Conservation (phyloP, 2,113 vertebrate genomes). For the Syngnathus floridae region DNA sequence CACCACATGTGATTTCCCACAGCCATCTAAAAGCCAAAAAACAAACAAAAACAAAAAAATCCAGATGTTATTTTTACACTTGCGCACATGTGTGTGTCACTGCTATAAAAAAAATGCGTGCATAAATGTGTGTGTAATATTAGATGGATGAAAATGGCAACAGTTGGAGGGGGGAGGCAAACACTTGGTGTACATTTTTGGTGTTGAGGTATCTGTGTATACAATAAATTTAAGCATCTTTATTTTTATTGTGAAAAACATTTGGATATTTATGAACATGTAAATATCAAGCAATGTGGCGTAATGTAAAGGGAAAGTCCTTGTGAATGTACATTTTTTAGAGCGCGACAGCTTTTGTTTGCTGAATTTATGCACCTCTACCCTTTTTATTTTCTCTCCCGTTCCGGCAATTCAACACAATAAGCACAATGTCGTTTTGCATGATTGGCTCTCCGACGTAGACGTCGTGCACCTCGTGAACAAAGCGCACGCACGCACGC, state of each 20-base stretch:
- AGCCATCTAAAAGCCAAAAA: constrained; percentile 18
- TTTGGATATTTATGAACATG: constrained; percentile 67
- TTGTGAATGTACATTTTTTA: constrained; percentile 59
- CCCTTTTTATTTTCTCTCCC: background rate
- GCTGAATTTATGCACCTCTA: background rate
- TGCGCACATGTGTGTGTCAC: constrained; percentile 45
- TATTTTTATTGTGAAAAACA: constrained; percentile 67
- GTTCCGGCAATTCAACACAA: constrained; percentile 23
- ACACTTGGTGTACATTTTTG: constrained; percentile 57
- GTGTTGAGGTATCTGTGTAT: constrained; percentile 62
- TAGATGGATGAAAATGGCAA: constrained; percentile 13
- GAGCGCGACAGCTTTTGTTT: constrained; percentile 25
- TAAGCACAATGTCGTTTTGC: constrained; percentile 38
- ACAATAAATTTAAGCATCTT: constrained; percentile 66
- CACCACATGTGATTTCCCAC: constrained; percentile 31
- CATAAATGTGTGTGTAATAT: constrained; percentile 25
- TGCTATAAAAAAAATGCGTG: constrained; percentile 5
- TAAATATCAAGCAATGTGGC: constrained; percentile 58
- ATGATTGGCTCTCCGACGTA: constrained; percentile 31
- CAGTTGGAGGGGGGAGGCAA: constrained; percentile 12
- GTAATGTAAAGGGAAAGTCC: constrained; percentile 3
- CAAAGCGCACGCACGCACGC: constrained; percentile 15
- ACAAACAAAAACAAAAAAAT: background rate
- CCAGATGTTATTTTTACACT: constrained; percentile 57
- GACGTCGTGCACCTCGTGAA: constrained; percentile 12